These are phyloP conservation scores for Diabrotica balteata DNA, from an alignment of 2,888 invertebrate species.

Conservation along the genomic window DNA sequence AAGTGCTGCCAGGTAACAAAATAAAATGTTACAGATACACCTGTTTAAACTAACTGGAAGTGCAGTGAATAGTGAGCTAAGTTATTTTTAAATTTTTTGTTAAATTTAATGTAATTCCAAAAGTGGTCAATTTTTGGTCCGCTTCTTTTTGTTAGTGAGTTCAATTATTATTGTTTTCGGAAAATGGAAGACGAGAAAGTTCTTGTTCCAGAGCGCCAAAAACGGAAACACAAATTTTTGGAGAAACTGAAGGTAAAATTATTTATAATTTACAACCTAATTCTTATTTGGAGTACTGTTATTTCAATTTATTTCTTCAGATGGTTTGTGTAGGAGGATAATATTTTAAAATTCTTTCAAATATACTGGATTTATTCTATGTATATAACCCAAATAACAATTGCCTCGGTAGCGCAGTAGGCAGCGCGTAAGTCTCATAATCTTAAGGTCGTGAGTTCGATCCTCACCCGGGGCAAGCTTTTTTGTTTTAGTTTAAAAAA, in stretches of 20 bases:
- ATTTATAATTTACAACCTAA: not conserved
- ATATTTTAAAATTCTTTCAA: not conserved
- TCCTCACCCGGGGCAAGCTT: slow-evolving; percentile 78
- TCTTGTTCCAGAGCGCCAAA: slow-evolving; percentile 40
- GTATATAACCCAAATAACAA: not conserved
- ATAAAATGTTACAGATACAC: slow-evolving; percentile 4
- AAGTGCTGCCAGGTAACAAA: too few relatives aligned
- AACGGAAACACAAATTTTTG: slow-evolving; percentile 42
- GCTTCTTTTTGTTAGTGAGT: not conserved
- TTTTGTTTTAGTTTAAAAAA: not conserved
- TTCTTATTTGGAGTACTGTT: too few relatives aligned
- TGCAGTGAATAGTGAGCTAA: slow-evolving; percentile 11
- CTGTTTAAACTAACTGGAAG: slow-evolving; percentile 8
- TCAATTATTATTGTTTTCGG: not conserved
- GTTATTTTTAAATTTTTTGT: slow-evolving; percentile 38
- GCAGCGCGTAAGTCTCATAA: slow-evolving; percentile 91
- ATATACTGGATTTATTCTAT: not conserved
- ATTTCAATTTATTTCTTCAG: not conserved
- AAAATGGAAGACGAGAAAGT: slow-evolving; percentile 43
- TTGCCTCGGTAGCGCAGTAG: slow-evolving; percentile 81
- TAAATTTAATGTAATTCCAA: slow-evolving; percentile 4
- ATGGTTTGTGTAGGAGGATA: not conserved
- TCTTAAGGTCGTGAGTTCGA: slow-evolving; percentile 96
- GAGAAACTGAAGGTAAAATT: slow-evolving; percentile 41
- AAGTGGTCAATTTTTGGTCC: not conserved